phyloP scores from a whole-genome alignment of 2,888 invertebrate genomes.

The Rhamnusium bicolor region DNA sequence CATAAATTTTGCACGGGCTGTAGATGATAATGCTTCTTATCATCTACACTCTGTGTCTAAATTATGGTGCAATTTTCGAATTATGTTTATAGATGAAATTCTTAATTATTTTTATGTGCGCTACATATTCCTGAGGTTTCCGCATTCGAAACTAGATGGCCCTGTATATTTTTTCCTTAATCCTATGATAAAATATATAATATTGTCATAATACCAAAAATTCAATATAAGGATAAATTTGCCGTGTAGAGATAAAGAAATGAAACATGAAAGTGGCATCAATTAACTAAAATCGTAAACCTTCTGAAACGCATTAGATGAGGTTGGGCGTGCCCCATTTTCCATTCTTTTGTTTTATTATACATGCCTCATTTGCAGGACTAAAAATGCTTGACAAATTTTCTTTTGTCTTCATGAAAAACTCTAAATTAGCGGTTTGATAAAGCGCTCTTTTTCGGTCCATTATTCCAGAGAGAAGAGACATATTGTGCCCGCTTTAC shows the following conservation, averaged over 20 bases:
- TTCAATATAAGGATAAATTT: not conserved
- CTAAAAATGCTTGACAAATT: conserved; percentile 55
- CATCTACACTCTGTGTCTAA: too few species aligned
- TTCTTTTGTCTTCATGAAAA: conserved; percentile 53
- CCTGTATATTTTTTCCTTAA: too few species aligned
- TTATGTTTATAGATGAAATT: too few species aligned
- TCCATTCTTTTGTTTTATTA: conserved; percentile 52
- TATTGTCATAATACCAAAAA: too few species aligned
- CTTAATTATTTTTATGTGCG: too few species aligned
- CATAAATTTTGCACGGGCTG: too few species aligned
- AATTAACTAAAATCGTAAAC: conserved; percentile 20
- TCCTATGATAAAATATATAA: too few species aligned
- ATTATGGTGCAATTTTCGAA: too few species aligned
- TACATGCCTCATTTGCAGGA: conserved; percentile 53
- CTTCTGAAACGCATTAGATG: conserved; percentile 6
- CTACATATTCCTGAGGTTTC: too few species aligned
- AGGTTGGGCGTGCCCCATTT: conserved; percentile 29
- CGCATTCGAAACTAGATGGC: too few species aligned
- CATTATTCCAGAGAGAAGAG: conserved; percentile 46
- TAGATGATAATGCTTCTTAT: too few species aligned
- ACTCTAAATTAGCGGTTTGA: conserved; percentile 53
- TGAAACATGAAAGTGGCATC: conserved; percentile 14
- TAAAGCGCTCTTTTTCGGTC: conserved; percentile 49
- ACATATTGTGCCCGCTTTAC: conserved; percentile 40
- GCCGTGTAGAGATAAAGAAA: not conserved